Evolutionary conservation across 2,888 invertebrate species (phyloP).

Genomic region (Lasioglossum lativentre): DNA sequence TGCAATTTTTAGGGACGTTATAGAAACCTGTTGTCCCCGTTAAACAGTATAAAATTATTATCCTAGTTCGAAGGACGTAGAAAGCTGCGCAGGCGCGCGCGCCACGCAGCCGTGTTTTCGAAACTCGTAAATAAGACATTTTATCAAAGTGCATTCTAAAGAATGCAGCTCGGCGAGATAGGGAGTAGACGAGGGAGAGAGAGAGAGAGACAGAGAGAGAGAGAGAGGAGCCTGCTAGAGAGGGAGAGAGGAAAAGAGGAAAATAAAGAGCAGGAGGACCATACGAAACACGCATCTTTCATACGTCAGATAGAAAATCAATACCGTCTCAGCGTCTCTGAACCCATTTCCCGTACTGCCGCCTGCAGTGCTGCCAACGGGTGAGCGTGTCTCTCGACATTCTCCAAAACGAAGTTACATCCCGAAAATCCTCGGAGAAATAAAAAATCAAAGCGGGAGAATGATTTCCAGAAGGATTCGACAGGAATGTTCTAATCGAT

Average conservation of each 20-base stretch:
- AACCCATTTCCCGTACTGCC: conserved; percentile 79
- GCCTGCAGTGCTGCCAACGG: conserved; percentile 76
- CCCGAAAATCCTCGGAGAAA: conserved; percentile 10
- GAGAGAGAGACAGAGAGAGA: conserved; percentile 54
- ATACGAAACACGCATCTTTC: conserved; percentile 82
- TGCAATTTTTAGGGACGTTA: background rate
- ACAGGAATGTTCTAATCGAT: background rate
- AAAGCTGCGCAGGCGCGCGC: background rate
- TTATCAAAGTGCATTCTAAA: conserved; percentile 57
- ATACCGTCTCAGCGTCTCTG: conserved; percentile 80
- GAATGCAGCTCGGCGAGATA: conserved; percentile 58
- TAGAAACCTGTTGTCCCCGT: background rate
- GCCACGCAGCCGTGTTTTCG: conserved; percentile 43
- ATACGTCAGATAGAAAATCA: conserved; percentile 83
- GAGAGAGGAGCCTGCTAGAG: conserved; percentile 53
- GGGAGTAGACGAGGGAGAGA: conserved; percentile 66
- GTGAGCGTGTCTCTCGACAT: conserved; percentile 58
- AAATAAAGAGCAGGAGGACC: conserved; percentile 72
- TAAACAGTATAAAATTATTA: background rate
- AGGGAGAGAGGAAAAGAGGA: conserved; percentile 62
- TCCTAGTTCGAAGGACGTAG: background rate
- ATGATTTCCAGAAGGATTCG: background rate
- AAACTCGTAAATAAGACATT: conserved; percentile 52
- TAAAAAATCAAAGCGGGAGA: no score
- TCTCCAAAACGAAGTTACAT: conserved; percentile 73